These are phyloP conservation scores for Gambusia yucatana DNA, from an alignment of 2,797 vertebrate genomes.

Conservation along the genomic window DNA sequence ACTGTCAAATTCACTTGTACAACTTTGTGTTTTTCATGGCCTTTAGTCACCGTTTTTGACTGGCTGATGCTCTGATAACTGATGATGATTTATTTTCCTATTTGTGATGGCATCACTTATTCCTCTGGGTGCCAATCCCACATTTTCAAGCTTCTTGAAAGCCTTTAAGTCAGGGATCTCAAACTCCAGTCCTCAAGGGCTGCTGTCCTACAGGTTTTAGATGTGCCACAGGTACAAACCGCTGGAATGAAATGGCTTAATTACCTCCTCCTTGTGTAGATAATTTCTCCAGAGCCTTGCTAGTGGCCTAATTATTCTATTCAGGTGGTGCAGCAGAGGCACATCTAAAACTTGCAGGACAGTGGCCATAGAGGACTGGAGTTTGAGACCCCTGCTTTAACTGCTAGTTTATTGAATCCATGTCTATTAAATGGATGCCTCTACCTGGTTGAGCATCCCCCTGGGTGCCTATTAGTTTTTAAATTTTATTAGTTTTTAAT, in stretches of 20 bases:
- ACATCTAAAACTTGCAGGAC: too few species aligned
- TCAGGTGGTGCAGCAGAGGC: too few species aligned
- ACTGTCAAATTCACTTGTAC: not conserved
- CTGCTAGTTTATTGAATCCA: not conserved
- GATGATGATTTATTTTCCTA: not conserved
- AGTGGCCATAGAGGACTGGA: too few species aligned
- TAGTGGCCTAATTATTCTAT: too few species aligned
- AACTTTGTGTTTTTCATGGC: not conserved
- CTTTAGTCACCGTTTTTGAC: not conserved
- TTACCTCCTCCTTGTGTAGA: too few species aligned
- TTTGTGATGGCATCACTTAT: not conserved
- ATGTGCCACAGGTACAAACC: too few species aligned
- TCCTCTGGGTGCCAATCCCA: not conserved
- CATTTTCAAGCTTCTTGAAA: not conserved
- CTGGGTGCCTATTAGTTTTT: not conserved
- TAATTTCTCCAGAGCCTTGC: too few species aligned
- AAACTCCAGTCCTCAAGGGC: too few species aligned
- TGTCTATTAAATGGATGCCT: not conserved
- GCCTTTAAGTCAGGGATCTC: not conserved
- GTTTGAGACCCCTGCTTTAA: not conserved
- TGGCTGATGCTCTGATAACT: not conserved
- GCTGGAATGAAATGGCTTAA: too few species aligned
- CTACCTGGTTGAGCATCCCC: not conserved
- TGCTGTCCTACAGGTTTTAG: too few species aligned
- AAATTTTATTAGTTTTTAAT: too few species aligned